Conservation (phyloP, 1,140 invertebrate species). For the Orussus abietinus region DNA sequence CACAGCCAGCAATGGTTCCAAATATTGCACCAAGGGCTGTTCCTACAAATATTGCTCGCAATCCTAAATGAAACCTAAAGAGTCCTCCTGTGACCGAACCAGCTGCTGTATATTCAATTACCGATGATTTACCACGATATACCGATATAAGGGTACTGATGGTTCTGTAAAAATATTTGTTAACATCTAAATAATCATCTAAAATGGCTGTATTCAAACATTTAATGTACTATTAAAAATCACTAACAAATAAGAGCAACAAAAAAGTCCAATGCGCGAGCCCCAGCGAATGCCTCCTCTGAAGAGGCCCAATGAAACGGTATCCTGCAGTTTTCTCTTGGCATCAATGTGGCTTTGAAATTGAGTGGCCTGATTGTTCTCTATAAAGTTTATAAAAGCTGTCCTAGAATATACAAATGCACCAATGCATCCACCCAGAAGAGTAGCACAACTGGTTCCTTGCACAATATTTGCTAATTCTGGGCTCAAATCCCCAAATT, state of each 20-base stretch:
- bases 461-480: conserved; percentile 60
- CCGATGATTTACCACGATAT: conserved; percentile 62
- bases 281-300: conserved; percentile 67
- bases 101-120: conserved; percentile 62
- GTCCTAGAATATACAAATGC: conserved; percentile 57
- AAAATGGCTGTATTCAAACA: conserved; percentile 2
- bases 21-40: conserved; percentile 52
- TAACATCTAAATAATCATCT: conserved; percentile 8
- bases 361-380: conserved; percentile 67
- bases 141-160: conserved; percentile 59
- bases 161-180: conserved; percentile 47
- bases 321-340: conserved; percentile 65
- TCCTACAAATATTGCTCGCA: conserved; percentile 64
- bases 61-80: conserved; percentile 62
- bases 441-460: conserved; percentile 52
- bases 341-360: conserved; percentile 66
- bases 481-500: conserved; percentile 56
- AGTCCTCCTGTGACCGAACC: conserved; percentile 60
- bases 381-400: conserved; percentile 66
- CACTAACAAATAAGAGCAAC: conserved; percentile 6
- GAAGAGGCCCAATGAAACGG: conserved; percentile 61
- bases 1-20: conserved; percentile 52
- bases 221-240: conserved; percentile 8
- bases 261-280: conserved; percentile 61
- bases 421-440: conserved; percentile 60